Conservation (phyloP, 2,797 vertebrate genomes). For the Macropodus opercularis region DNA sequence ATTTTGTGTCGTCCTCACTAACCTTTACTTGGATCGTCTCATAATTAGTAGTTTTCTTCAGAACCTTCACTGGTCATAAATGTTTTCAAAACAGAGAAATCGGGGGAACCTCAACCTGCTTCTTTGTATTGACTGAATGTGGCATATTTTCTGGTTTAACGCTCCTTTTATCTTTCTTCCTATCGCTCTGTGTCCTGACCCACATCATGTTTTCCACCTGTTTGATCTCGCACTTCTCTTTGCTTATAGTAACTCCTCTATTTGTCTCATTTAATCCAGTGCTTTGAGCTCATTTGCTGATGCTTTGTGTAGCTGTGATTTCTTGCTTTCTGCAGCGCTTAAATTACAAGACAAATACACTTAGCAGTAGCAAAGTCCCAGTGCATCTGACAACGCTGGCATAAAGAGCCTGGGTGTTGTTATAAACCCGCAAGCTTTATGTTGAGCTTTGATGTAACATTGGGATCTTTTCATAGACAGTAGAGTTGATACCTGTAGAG, state of each 20-base stretch:
- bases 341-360: constrained; percentile 52
- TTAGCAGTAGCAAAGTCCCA: constrained; percentile 28
- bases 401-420: constrained; percentile 26
- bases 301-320: constrained; percentile 49
- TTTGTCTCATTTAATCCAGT: constrained; percentile 52
- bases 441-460: constrained; percentile 32
- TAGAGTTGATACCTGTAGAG: background rate
- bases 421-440: constrained; percentile 7
- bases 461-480: constrained; percentile 15
- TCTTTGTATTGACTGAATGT: constrained; percentile 6
- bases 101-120: background rate
- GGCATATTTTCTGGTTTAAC: constrained; percentile 35
- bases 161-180: background rate
- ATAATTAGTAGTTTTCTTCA: constrained; percentile 15
- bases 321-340: constrained; percentile 49
- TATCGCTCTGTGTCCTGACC: background rate
- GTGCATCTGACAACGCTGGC: constrained; percentile 26
- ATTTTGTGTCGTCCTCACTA: constrained; percentile 14
- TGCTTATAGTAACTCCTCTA: constrained; percentile 28
- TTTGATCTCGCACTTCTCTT: constrained; percentile 50
- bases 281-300: constrained; percentile 42
- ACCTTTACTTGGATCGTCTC: background rate
- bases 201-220: constrained; percentile 48
- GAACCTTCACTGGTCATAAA: background rate
- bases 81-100: constrained; percentile 7